A percentile compares a stretch with the other conserved stretches of the same genome.
phyloP scores from a whole-genome alignment of 1,140 invertebrate genomes.

The Drosophila mauritiana region DNA sequence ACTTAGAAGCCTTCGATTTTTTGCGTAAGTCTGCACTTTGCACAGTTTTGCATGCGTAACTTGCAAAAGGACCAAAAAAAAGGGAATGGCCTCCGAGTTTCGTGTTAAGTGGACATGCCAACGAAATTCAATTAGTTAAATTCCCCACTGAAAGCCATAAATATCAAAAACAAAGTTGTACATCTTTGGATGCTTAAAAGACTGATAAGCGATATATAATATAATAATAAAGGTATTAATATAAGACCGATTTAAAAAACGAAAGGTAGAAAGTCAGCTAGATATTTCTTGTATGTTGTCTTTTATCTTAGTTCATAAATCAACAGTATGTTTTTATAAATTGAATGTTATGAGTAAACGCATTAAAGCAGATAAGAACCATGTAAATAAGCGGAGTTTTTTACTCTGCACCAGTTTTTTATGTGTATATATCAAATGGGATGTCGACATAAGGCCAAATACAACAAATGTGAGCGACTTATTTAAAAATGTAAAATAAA shows the following conservation, averaged over 20 bases:
- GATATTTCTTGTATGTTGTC: no score
- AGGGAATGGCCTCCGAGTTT: background rate
- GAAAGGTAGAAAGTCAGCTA: background rate
- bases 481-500: conserved; percentile 79
- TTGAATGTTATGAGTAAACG: background rate
- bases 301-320: background rate
- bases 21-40: conserved; percentile 62
- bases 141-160: conserved; percentile 37
- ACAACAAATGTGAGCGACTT: conserved; percentile 63
- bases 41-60: conserved; percentile 62
- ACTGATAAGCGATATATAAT: no score
- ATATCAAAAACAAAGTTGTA: background rate
- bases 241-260: no score
- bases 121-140: conserved; percentile 78
- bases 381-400: background rate
- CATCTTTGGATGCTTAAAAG: no score
- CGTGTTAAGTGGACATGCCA: conserved; percentile 33
- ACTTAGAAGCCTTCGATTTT: conserved; percentile 65
- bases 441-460: conserved; percentile 11
- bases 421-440: conserved; percentile 29
- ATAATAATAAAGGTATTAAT: no score
- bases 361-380: background rate
- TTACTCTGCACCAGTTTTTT: background rate
- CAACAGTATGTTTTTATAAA: background rate
- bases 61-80: conserved; percentile 30